Evolutionary conservation across 2,113 vertebrate species (phyloP), one percentile per base, ranked within the genome.

Genomic region (Platanista minor): DNA sequence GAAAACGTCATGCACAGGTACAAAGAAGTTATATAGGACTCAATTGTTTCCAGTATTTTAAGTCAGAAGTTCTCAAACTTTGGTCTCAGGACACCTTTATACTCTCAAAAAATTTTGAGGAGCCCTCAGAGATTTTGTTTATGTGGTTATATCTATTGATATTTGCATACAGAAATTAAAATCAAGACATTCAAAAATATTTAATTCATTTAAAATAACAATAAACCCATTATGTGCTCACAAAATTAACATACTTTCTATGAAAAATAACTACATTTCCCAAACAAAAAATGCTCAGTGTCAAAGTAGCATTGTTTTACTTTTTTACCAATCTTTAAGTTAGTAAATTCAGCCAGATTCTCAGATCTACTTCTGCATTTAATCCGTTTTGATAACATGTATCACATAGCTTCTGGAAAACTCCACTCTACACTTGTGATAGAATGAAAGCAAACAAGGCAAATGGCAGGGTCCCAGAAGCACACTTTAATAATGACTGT

Each of bases 81-180:
- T 72, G 43, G 18, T 49, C 14, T 90, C 14, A 81, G 25, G 46
- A 59, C 1, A 36, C 14, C 43, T 78, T 72, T n/a, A n/a, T 90
- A 74, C 2, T 31, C 18, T 85, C 39, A 54, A 86, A 62, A 21
- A 15, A 0, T 39, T 77, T 86, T 90, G 43, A 82, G 27, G 4
- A 80, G 8, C 12, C 7, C 31, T 29, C 23, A 91, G 33, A 81
- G 21, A 4, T 49, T 92, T 90, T 82, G 5, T 69, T 93, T 71
- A 80, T 85, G 12, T 64, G 11, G 33, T 83, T 89, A 52, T 52
- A 17, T 57, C 33, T 54, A 43, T 33, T 93, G 17, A 87, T 64
- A 81, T 25, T 85, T 95, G 67, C 6, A 69, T 71, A 59, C 64
- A 88, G 36, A 85, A 75, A 96, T 74, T 61, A 66, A 96, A 95